Conservation (phyloP, 2,113 vertebrate species). For the Bubalus kerabau region DNA sequence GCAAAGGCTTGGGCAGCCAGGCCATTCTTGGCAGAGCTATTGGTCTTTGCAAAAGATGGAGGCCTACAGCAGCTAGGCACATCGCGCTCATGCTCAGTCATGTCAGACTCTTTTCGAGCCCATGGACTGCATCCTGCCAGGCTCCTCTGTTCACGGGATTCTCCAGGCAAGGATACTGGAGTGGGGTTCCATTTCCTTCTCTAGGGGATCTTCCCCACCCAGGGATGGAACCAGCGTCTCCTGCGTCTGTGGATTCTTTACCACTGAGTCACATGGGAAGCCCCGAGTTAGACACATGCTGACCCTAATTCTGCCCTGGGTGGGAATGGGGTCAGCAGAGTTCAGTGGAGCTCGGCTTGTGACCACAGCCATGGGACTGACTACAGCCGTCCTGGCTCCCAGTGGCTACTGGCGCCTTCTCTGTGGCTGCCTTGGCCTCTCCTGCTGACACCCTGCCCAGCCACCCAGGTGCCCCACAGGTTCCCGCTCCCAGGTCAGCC, state of each 20-base stretch:
- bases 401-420: not conserved
- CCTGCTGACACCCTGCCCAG: not conserved
- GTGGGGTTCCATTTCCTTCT: not conserved
- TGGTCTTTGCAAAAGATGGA: not conserved
- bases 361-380: not conserved
- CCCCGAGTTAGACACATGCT: accelerated
- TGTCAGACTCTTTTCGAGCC: not conserved
- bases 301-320: not conserved
- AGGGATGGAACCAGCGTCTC: not conserved
- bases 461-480: not conserved
- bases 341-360: not conserved
- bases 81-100: accelerated
- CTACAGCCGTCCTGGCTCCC: not conserved
- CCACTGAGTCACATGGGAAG: not conserved
- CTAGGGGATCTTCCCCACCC: not conserved
- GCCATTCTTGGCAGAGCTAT: not conserved
- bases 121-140: not conserved
- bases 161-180: not conserved
- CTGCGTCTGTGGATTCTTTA: not conserved
- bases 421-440: not conserved
- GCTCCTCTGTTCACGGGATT: not conserved
- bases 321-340: not conserved
- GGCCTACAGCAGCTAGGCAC: not conserved
- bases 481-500: not conserved
- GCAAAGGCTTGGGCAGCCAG: not conserved